phyloP scores from a whole-genome alignment of 64 coral and sea anemone genomes.

The Actinia tenebrosa region DNA sequence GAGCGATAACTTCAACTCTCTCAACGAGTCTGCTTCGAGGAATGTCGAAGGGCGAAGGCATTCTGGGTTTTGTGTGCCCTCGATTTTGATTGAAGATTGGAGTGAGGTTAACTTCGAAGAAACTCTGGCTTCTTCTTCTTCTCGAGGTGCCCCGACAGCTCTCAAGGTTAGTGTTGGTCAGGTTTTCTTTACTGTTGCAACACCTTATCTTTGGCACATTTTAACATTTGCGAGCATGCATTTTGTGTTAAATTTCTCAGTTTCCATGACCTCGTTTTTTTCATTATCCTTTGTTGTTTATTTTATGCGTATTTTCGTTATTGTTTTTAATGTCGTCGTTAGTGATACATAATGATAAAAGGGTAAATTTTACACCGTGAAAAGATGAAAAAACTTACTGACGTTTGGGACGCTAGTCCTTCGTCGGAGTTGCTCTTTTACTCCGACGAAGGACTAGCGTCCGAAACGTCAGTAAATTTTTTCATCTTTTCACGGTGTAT shows the following conservation, averaged over 20 bases:
- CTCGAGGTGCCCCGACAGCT: background rate
- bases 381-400: too few species aligned
- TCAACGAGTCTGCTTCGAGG: background rate
- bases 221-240: background rate
- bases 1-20: background rate
- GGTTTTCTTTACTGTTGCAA: background rate
- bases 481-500: too few species aligned
- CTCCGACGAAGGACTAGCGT: too few species aligned
- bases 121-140: conserved; percentile 20
- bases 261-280: background rate
- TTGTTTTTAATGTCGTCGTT: too few species aligned
- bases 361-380: too few species aligned
- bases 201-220: background rate
- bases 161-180: background rate
- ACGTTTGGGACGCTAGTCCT: too few species aligned
- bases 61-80: conserved; percentile 38
- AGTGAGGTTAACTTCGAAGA: conserved; percentile 44
- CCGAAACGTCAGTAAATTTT: too few species aligned
- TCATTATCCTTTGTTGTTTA: background rate
- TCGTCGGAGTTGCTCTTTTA: too few species aligned
- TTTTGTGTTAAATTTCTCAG: background rate
- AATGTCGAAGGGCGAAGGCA: conserved; percentile 12
- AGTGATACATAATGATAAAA: too few species aligned
- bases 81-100: conserved; percentile 55
- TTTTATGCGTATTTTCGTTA: too few species aligned